Evolutionary conservation across 1,140 invertebrate species (phyloP), one percentile per base, ranked within the genome.

Genomic region (Magallana gigas): DNA sequence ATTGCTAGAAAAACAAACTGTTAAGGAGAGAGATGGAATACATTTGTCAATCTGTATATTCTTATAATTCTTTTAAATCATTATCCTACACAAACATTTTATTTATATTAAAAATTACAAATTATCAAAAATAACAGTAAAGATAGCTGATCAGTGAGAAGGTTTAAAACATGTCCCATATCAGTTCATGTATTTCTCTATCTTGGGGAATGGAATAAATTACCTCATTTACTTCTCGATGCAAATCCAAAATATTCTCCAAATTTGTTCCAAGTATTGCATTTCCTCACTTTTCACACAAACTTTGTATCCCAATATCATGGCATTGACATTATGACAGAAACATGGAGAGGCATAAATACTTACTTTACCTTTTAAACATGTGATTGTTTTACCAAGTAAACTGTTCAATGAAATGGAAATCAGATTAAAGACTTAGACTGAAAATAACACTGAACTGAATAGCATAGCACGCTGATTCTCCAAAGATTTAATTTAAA

Each of bases 381-480:
- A 18, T 23, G 68, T 29, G 36, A 12, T 76, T 76, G 68, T 76
- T 36, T 76, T 29, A 48, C 36, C 36, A 48, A 48, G 36, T 4
- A 36, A 76, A 76, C 68, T 18, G 68, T 76, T 76, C 68, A 76
- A 29, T 76, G 68, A 76, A 29, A 12, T 1, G 9, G 2, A 76
- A 76, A 76, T 76, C 68, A 29, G 68, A 76, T 76, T 76, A 76
- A 76, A 29, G 68, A 76, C 23, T 76, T 76, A 62, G 14, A 12
- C 14, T 62, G n/a, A 1, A 1, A 48, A 76, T 18, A 12, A 12
- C 3, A 1, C 68, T 29, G 29, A 11, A 76, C 9, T 0, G 36
- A 48, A 48, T 48, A 48, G 36, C 36, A 48, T 23, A 23, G 23
- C 23, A 23, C 23, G 23, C 23, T 23, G 23, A 23, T 48, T 48